Evolutionary conservation across 2,797 vertebrate species (phyloP).

Genomic region (Pelochelys cantorii): DNA sequence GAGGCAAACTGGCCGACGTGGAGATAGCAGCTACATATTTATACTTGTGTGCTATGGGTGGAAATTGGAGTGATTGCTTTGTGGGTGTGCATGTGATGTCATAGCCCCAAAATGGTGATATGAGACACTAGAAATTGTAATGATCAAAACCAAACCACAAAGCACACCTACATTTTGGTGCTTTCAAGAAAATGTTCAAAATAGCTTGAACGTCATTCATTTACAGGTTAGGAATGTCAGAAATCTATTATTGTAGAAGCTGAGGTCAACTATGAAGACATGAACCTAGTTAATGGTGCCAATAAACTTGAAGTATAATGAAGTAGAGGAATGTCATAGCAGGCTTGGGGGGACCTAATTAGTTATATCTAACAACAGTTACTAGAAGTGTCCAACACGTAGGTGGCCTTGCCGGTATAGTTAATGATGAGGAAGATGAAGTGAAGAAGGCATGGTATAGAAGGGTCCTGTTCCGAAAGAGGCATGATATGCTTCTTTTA

Average conservation of each 20-base stretch:
- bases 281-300: neutral
- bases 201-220: neutral
- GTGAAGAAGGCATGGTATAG: neutral
- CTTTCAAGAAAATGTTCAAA: neutral
- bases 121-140: neutral
- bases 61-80: neutral
- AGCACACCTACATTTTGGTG: neutral
- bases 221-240: neutral
- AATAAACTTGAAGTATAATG: neutral
- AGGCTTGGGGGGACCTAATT: neutral
- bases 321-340: neutral
- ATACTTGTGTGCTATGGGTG: neutral
- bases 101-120: neutral
- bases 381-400: neutral
- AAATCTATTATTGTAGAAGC: neutral
- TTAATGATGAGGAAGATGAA: neutral
- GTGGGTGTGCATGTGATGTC: neutral
- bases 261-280: neutral
- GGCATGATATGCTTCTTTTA: neutral
- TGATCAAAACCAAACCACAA: neutral
- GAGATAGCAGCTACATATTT: no score
- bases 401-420: neutral
- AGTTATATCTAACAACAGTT: neutral
- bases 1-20: neutral
- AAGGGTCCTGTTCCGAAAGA: neutral